Evolutionary conservation across 2,113 vertebrate genomes (phyloP).

Genomic region (Erythrocercus mccallii): DNA sequence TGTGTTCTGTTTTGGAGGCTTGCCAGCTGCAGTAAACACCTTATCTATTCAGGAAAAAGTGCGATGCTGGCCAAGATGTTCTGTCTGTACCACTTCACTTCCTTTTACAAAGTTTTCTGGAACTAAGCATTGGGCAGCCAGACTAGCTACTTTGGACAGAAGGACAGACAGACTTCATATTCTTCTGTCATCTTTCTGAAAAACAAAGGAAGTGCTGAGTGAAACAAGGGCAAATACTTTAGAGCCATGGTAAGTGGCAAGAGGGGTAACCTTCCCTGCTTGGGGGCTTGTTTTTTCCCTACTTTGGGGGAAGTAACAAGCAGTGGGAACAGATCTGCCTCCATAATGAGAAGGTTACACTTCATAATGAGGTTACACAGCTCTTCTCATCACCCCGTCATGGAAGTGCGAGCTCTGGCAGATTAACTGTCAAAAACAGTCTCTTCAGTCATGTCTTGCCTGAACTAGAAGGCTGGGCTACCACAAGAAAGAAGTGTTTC

Average conservation of each 20-base stretch:
- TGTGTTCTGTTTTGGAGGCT: background rate
- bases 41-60: background rate
- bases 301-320: accelerated
- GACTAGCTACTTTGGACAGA: background rate
- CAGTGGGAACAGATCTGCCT: background rate
- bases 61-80: background rate
- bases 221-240: background rate
- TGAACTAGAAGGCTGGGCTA: background rate
- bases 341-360: background rate
- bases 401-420: background rate
- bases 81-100: background rate
- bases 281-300: background rate
- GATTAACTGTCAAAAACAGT: background rate
- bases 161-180: background rate
- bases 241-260: background rate
- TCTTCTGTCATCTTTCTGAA: background rate
- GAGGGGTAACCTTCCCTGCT: background rate
- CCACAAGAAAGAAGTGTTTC: background rate
- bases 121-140: background rate
- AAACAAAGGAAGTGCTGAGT: background rate
- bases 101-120: background rate
- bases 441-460: background rate
- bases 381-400: background rate
- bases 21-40: background rate
- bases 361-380: background rate